These are phyloP conservation scores for Athalia rosae DNA, from an alignment of 2,888 invertebrate genomes.

Conservation along the genomic window DNA sequence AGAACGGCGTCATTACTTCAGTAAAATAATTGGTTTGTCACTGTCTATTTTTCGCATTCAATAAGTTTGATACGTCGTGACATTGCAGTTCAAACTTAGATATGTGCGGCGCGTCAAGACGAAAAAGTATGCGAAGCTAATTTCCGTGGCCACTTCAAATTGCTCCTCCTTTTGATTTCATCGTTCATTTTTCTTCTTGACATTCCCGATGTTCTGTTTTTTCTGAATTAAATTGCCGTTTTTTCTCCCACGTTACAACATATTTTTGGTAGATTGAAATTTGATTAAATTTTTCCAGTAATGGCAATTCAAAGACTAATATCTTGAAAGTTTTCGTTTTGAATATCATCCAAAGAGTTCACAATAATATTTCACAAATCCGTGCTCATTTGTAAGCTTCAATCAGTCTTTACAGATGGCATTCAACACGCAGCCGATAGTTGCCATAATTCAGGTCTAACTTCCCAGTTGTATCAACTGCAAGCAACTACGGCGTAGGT, in stretches of 20 bases:
- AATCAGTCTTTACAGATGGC: slow-evolving; percentile 19
- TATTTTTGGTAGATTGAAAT: not conserved
- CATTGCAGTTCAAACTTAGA: too few relatives aligned
- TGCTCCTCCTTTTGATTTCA: slow-evolving; percentile 8
- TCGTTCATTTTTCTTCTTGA: slow-evolving; percentile 28
- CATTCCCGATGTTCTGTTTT: slow-evolving; percentile 27
- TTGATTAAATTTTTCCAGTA: not conserved
- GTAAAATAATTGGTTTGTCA: too few relatives aligned
- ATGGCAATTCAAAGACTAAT: not conserved
- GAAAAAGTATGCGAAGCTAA: too few relatives aligned
- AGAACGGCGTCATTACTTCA: too few relatives aligned
- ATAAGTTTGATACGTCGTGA: too few relatives aligned
- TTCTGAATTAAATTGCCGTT: slow-evolving; percentile 14
- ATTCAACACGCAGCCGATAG: not conserved
- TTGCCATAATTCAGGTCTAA: not conserved
- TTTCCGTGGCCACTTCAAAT: not conserved
- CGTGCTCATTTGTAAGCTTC: not conserved
- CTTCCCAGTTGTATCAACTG: slow-evolving; percentile 16
- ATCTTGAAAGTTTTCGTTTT: not conserved
- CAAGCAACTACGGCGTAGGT: not conserved
- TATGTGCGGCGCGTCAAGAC: too few relatives aligned
- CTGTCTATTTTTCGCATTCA: too few relatives aligned
- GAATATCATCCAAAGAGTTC: not conserved
- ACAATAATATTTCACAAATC: slow-evolving; percentile 4
- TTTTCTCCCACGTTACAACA: not conserved